Evolutionary conservation across 2,797 vertebrate species (phyloP), one percentile per base, ranked within the genome.

Genomic region (Labeo calbasu): DNA sequence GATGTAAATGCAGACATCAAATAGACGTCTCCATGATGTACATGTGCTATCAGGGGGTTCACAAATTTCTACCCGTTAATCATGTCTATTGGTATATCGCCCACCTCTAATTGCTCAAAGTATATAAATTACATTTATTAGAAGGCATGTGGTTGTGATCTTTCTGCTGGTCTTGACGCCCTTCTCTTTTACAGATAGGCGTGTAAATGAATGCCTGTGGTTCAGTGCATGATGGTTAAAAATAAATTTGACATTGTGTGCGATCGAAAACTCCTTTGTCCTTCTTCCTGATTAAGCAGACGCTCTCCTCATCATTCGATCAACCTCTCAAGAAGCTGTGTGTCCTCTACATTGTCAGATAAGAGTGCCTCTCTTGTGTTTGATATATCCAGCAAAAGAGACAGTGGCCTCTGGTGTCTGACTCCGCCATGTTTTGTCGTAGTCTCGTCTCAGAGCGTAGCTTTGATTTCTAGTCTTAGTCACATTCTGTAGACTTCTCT

Each of bases 401-500:
- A 50, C 46, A 36, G 77, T 77, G 36, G 83, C 92, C 92, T 91
- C 84, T 71, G 86, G 89, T 90, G 91, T 91, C 91, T 89, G 88
- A 88, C 92, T 90, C 90, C 92, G 90, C 92, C 89, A 88, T 91
- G 91, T 91, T 90, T 91, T 91, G 89, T 71, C 89, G 88, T 88
- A 88, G 90, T 80, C 84, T 86, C 79, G 55, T 77, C 86, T 85
- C 88, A 81, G 77, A 88, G 86, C 87, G 46, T 63, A 86, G 89
- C 89, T 91, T 90, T 91, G 87, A 90, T 86, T 86, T 51, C 59
- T 40, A 82, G 80, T 57, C 77, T 87, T 89, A 88, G 86, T 92
- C 90, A 91, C 86, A 85, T 92, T 92, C 82, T 81, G 85, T 82
- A 84, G 84, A 81, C 71, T 84, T 79, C 66, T 59, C 79, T 89